These are phyloP conservation scores for Ameiurus melas DNA, from an alignment of 2,113 vertebrate genomes.

Conservation along the genomic window DNA sequence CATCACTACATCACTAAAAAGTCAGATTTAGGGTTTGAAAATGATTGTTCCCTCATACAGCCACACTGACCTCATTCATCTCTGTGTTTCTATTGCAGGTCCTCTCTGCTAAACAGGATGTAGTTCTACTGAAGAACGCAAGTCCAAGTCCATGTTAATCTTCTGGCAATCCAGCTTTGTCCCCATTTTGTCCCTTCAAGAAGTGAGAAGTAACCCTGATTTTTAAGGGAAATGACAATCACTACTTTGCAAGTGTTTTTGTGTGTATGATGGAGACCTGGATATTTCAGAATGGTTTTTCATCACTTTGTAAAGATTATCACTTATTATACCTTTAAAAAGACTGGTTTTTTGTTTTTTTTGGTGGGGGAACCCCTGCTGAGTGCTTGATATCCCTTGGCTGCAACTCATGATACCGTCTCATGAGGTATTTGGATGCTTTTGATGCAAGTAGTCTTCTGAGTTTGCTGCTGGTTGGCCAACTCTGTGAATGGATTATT, in stretches of 20 bases:
- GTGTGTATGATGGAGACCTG: conserved; percentile 55
- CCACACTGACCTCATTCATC: not conserved
- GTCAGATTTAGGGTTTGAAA: not conserved
- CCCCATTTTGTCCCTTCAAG: conserved; percentile 38
- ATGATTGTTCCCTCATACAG: not conserved
- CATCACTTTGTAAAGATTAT: conserved; percentile 68
- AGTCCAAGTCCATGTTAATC: conserved; percentile 1
- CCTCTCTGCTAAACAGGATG: conserved; percentile 83
- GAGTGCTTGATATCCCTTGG: not conserved
- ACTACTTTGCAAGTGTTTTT: conserved; percentile 58
- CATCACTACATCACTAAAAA: not conserved
- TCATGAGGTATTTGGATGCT: conserved; percentile 22
- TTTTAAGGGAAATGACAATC: conserved; percentile 68
- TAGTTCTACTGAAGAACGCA: conserved; percentile 58
- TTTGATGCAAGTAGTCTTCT: conserved; percentile 37
- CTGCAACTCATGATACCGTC: conserved; percentile 5
- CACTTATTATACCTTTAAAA: conserved; percentile 56
- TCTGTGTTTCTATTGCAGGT: conserved; percentile 69
- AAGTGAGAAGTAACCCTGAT: conserved; percentile 60
- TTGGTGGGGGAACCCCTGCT: too few species aligned
- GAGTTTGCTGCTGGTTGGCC: conserved; percentile 89
- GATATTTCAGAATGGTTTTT: conserved; percentile 66
- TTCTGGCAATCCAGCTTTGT: conserved; percentile 21
- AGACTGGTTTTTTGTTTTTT: not conserved
- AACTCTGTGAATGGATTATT: conserved; percentile 65